Evolutionary conservation across 2,888 invertebrate species (phyloP).

Genomic region (Exephanes ischioxanthus): DNA sequence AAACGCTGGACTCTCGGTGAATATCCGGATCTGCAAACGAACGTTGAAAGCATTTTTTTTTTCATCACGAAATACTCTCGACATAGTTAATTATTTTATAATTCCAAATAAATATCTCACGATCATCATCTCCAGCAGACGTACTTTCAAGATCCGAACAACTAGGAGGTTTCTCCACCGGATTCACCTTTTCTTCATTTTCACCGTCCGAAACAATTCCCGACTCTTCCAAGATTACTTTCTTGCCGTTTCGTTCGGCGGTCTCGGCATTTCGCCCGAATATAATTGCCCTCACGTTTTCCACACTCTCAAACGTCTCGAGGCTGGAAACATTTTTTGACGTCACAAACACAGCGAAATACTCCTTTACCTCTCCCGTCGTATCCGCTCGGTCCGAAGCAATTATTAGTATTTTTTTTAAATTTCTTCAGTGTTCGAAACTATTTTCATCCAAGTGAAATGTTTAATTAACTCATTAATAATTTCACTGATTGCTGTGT

Average conservation of each 20-base stretch:
- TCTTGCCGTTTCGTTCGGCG: constrained; percentile 18
- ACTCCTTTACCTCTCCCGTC: not conserved
- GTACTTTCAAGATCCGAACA: constrained; percentile 18
- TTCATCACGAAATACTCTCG: not conserved
- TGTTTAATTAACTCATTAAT: not conserved
- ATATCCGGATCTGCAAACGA: constrained; percentile 29
- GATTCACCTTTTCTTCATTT: constrained; percentile 37
- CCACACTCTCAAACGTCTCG: constrained; percentile 37
- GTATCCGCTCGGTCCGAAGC: not conserved
- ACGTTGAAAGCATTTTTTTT: not conserved
- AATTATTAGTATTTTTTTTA: not conserved
- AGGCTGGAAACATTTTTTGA: constrained; percentile 43
- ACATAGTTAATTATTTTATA: not conserved
- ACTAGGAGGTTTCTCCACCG: constrained; percentile 12
- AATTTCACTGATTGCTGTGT: not conserved
- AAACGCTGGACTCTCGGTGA: constrained; percentile 24
- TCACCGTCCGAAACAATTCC: constrained; percentile 34
- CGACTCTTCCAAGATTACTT: constrained; percentile 10
- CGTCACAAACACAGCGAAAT: not conserved
- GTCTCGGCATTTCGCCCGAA: constrained; percentile 27
- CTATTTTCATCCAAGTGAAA: not conserved
- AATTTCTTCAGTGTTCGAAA: not conserved
- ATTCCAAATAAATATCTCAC: constrained; percentile 38
- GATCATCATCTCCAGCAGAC: constrained; percentile 28
- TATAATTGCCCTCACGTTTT: constrained; percentile 32